Base-by-base conservation (phyloP, 1,140 invertebrate species). In the Cherax destructor region DNA sequence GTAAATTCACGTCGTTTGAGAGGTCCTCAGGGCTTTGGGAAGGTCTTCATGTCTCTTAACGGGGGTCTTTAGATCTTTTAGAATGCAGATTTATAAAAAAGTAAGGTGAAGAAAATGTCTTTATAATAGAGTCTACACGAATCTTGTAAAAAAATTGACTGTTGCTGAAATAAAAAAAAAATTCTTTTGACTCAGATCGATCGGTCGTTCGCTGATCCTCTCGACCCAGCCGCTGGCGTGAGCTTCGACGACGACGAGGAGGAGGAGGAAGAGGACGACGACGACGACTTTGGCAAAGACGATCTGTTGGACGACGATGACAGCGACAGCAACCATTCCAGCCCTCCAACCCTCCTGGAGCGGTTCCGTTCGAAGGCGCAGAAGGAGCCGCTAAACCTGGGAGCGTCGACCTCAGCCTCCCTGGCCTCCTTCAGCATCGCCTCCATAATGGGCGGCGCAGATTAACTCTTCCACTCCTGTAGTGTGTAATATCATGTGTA, bases 391-490 rank as follows among this genome's bases (percentile, higher is more conserved):
- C 59, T 85, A 16, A 91, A 91, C 18, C 49, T 91, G 13, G 89
- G 89, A 1, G 89, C 89, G 24, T 91, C 89, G 56, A 91, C 80
- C 83, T 91, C 89, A 41, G 81, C 89, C 76, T 91, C 89, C 41
- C 89, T 85, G 24, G 89, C 83, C 83, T 86, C 89, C 59, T 91
- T 86, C 83, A 91, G 81, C 61, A 91, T 91, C 78, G 89, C 89
- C 16, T 86, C 89, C 56, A 85, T 91, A 41, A 91, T 91, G 83
- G 89, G 81, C 21, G 89, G 89, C 9, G 89, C 74, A 10, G 81
- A 85, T 24, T 91, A 69, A 76, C 18, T 47, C 11, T 47, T 72
- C 9, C 52, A 13, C 13, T 56, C 9, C 30, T 41, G 30, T 41
- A 41, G 30, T 50, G 76, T 41, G 4, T 30, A 18, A 50, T 79